A percentile compares a stretch with the other conserved stretches of the same genome.
phyloP scores from a whole-genome alignment of 1,140 invertebrate species.

The Heterodera carotae region DNA sequence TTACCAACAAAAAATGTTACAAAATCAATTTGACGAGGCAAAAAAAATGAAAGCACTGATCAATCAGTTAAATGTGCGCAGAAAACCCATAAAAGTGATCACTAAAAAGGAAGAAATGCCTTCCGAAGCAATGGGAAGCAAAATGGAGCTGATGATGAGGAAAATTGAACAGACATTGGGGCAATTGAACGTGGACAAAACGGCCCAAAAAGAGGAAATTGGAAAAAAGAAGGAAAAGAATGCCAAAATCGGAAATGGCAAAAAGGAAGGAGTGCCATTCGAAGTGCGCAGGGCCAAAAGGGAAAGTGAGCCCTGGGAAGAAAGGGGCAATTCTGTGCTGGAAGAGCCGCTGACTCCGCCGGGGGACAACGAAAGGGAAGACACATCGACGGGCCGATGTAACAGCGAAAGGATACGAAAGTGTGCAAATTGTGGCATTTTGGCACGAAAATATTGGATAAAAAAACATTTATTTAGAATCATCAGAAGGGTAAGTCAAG shows the following conservation, averaged over 20 bases:
- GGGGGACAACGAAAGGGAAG: background rate
- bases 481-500: background rate
- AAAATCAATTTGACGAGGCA: background rate
- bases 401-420: conserved; percentile 24
- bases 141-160: background rate
- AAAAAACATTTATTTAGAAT: background rate
- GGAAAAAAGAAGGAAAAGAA: conserved; percentile 2
- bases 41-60: background rate
- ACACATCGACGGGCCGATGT: conserved; percentile 10
- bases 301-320: background rate
- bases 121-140: background rate
- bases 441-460: background rate
- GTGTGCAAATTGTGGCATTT: background rate
- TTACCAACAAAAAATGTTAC: background rate
- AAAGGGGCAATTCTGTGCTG: background rate
- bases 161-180: background rate
- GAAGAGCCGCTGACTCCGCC: conserved; percentile 11
- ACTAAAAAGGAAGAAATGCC: background rate
- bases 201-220: background rate
- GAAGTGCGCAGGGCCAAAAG: background rate
- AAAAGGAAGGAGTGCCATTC: background rate
- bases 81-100: background rate
- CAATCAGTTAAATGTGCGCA: background rate
- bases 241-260: background rate
- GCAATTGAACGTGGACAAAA: background rate